Conservation (phyloP, 2,113 vertebrate genomes). For the Podiceps cristatus region DNA sequence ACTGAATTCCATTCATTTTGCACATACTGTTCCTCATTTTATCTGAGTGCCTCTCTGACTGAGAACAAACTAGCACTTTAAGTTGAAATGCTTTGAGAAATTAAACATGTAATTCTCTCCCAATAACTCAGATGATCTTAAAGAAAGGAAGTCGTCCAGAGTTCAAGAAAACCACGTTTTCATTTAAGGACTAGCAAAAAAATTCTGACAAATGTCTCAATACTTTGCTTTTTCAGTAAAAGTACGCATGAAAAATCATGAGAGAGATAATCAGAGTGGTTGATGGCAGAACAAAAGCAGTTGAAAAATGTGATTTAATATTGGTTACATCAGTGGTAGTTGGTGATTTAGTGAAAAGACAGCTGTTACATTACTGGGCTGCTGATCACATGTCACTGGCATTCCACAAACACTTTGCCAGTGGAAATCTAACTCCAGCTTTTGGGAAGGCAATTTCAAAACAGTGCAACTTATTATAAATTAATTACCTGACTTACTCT, state of each 20-base stretch:
- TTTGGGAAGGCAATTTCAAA: conserved; percentile 17
- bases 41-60: not conserved
- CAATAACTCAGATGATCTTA: not conserved
- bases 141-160: not conserved
- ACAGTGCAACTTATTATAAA: not conserved
- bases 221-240: not conserved
- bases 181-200: not conserved
- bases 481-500: conserved; percentile 6
- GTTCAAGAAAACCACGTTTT: not conserved
- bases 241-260: not conserved
- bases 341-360: not conserved
- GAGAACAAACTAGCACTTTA: not conserved
- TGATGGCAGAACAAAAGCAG: conserved; percentile 7
- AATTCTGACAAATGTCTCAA: conserved; percentile 22
- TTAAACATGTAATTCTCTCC: not conserved
- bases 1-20: conserved; percentile 37
- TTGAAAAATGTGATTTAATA: not conserved
- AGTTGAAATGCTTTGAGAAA: conserved; percentile 16
- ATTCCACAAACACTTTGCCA: not conserved
- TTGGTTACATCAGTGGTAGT: not conserved
- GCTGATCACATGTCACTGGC: not conserved
- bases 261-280: not conserved
- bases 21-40: conserved; percentile 1
- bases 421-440: conserved; percentile 18
- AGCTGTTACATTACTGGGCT: not conserved